These are phyloP conservation scores for Cantharis nigra DNA, from an alignment of 2,888 invertebrate species.

Conservation along the genomic window DNA sequence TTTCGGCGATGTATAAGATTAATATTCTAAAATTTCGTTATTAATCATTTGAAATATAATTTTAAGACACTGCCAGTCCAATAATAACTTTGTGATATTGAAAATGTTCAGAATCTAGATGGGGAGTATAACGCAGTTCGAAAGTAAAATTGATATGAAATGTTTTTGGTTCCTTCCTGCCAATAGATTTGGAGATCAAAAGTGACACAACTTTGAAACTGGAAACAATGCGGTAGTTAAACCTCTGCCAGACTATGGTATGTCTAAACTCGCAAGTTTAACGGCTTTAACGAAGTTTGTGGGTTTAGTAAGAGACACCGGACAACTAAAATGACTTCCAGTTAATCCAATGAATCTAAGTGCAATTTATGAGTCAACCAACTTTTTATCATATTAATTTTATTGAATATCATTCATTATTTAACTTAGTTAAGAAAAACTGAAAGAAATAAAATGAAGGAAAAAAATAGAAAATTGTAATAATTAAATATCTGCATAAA, in stretches of 20 bases:
- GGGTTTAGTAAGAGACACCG: constrained; percentile 32
- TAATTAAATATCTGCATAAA: neutral
- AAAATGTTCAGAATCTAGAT: constrained; percentile 12
- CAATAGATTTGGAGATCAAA: constrained; percentile 33
- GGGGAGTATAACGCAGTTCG: neutral
- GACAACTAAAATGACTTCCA: constrained; percentile 36
- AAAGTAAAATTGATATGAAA: neutral
- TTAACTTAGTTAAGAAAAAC: neutral
- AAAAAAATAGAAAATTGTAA: neutral
- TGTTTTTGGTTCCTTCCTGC: neutral
- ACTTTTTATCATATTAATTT: constrained; percentile 14
- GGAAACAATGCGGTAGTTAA: constrained; percentile 39
- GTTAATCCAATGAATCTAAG: constrained; percentile 39
- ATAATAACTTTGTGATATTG: neutral
- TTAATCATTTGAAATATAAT: neutral
- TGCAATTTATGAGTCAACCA: constrained; percentile 33
- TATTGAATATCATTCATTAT: neutral
- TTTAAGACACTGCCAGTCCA: neutral
- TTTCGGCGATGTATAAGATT: neutral
- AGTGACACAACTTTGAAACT: constrained; percentile 36
- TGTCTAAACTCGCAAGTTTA: constrained; percentile 40
- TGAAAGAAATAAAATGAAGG: too few species aligned
- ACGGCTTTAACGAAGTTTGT: constrained; percentile 38
- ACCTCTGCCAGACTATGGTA: constrained; percentile 37
- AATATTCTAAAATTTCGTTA: neutral